phyloP scores from a whole-genome alignment of 2,113 vertebrate species.

The Onychostruthus taczanowskii region DNA sequence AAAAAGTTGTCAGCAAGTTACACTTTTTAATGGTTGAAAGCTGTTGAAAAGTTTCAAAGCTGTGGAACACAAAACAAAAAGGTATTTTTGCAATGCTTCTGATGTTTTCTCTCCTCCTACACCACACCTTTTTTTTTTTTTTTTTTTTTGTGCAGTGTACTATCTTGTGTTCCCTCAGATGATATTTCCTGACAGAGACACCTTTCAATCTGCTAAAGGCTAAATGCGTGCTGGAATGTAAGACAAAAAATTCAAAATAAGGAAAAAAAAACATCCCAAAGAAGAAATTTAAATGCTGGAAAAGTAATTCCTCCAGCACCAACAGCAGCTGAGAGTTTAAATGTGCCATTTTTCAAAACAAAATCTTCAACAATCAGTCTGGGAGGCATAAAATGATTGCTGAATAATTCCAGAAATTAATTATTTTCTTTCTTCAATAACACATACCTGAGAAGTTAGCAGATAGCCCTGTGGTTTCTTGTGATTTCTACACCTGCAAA shows the following conservation, averaged over 20 bases:
- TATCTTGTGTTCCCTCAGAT: conserved; percentile 60
- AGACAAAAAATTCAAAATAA: not conserved
- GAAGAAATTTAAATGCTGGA: not conserved
- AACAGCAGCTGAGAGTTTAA: not conserved
- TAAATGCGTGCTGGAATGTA: not conserved
- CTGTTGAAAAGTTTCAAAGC: conserved; percentile 59
- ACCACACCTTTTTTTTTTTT: conserved; percentile 61
- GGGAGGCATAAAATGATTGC: not conserved
- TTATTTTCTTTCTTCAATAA: not conserved
- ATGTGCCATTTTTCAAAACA: not conserved
- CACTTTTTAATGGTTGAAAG: conserved; percentile 65
- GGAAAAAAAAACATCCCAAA: not conserved
- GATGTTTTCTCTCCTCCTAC: conserved; percentile 66
- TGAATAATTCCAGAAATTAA: not conserved
- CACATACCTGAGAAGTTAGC: not conserved
- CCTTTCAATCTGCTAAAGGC: conserved; percentile 59
- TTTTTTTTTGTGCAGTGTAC: conserved; percentile 48
- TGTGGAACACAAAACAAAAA: conserved; percentile 34
- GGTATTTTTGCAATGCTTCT: conserved; percentile 66
- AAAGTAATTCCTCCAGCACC: not conserved
- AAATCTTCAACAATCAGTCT: not conserved
- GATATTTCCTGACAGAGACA: conserved; percentile 70
- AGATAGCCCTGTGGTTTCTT: not conserved
- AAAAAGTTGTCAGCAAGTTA: conserved; percentile 68
- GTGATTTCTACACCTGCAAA: not conserved